Evolutionary conservation across 1,140 invertebrate genomes (phyloP), one percentile per base, ranked within the genome.

Genomic region (Sarcophaga peregrina): DNA sequence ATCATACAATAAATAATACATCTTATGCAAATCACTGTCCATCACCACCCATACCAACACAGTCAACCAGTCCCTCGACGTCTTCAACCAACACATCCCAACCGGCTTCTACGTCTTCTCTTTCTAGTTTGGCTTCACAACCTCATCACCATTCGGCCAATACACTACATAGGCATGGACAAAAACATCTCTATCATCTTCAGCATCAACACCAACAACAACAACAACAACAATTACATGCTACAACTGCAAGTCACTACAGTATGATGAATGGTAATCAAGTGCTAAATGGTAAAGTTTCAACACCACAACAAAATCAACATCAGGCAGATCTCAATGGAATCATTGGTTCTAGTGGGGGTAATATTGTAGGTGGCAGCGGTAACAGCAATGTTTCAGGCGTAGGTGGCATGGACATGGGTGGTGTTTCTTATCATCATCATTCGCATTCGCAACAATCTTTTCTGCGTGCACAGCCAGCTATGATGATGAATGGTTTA

Each of bases 21-120:
- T 50, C 75, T 62, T 84, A 87, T 76, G 83, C 84, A 17, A 84
- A 83, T 50, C 87, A 88, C 75, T 87, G 86, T 20, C 87, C 87
- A 5, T 88, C 88, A 13, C 88, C 88, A 17, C 86, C 85, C 25
- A 82, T 86, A 84, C 83, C 84, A 83, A 86, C 85, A 74, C 88
- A 89, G 50, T 89, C 88, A n/a, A 89, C 86, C 50, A 89, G 88
- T 74, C 89, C 88, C 37, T 89, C 88, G 73, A 86, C 88, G 82
- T 89, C 88, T 17, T 89, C 88, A 11, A 86, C 88, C 81, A 87
- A 86, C 48, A 89, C 88, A 72, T 89, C 88, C 13, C 88, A 89
- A 85, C 88, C 88, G 47, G 87, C 88, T 0, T 90, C 88, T 8
- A 89, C 88, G 52, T 90, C 88, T 48, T 90, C 87, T 11, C 83